A percentile compares a stretch with the other conserved stretches of the same genome.
These are phyloP conservation scores for Blennius ocellaris DNA, from an alignment of 2,113 vertebrate species.

Conservation along the genomic window DNA sequence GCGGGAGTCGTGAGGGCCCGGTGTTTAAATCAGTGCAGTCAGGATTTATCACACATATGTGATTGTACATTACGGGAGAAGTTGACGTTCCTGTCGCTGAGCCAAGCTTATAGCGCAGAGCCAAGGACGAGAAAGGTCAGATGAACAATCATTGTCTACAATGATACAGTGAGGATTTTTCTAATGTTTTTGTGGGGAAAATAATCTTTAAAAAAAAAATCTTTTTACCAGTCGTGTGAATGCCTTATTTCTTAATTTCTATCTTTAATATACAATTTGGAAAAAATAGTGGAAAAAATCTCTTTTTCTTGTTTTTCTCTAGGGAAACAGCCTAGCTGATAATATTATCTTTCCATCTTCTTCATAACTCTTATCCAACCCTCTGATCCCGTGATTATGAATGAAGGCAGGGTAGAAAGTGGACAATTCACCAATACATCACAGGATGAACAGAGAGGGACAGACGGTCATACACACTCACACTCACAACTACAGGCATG, in stretches of 20 bases:
- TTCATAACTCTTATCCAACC: too few species aligned
- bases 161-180: background rate
- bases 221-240: background rate
- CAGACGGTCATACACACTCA: too few species aligned
- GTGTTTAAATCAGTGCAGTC: conserved; percentile 55
- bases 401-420: too few species aligned
- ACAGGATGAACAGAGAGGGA: too few species aligned
- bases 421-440: too few species aligned
- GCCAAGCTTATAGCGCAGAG: conserved; percentile 35
- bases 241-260: background rate
- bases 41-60: conserved; percentile 71
- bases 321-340: too few species aligned
- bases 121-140: conserved; percentile 67
- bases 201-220: background rate
- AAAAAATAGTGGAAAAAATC: background rate
- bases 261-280: background rate
- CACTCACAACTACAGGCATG: too few species aligned
- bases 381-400: too few species aligned
- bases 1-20: conserved; percentile 31
- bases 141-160: conserved; percentile 29
- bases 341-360: too few species aligned
- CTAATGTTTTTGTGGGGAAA: background rate
- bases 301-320: too few species aligned
- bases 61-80: conserved; percentile 68
- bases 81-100: conserved; percentile 55